phyloP scores from a whole-genome alignment of 2,113 vertebrate species.

The Turdus rufiventris region DNA sequence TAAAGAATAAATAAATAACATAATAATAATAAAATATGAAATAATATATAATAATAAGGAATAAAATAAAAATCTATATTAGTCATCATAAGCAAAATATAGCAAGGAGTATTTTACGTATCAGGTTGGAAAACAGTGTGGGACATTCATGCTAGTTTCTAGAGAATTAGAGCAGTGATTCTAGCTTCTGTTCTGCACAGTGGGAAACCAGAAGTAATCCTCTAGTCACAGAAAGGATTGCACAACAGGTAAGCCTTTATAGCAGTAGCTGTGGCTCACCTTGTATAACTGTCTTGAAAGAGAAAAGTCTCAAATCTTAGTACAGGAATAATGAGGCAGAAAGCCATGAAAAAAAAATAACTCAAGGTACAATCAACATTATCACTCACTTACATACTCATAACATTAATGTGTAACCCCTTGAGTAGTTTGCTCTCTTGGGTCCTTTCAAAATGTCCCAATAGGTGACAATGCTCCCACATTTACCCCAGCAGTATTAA shows the following conservation, averaged over 20 bases:
- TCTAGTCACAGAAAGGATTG: not conserved
- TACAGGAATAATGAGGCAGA: not conserved
- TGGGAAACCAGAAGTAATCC: not conserved
- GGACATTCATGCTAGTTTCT: not conserved
- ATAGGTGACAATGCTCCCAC: not conserved
- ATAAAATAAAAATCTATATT: not conserved
- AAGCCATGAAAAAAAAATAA: not conserved
- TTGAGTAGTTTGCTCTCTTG: not conserved
- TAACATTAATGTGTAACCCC: not conserved
- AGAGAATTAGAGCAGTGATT: not conserved
- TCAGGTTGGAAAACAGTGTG: not conserved
- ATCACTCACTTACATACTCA: not conserved
- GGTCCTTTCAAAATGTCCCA: not conserved
- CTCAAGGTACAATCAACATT: not conserved
- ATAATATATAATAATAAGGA: not conserved
- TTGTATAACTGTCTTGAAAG: not conserved
- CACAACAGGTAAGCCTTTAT: rapidly evolving
- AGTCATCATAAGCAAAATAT: not conserved
- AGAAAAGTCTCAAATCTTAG: not conserved
- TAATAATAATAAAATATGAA: not conserved
- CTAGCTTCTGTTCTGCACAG: not conserved
- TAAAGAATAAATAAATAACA: not conserved
- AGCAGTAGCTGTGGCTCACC: not conserved
- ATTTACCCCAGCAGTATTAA: not conserved
- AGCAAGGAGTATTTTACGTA: not conserved